Conservation (phyloP, 2,113 vertebrate genomes). For the Scomber colias region DNA sequence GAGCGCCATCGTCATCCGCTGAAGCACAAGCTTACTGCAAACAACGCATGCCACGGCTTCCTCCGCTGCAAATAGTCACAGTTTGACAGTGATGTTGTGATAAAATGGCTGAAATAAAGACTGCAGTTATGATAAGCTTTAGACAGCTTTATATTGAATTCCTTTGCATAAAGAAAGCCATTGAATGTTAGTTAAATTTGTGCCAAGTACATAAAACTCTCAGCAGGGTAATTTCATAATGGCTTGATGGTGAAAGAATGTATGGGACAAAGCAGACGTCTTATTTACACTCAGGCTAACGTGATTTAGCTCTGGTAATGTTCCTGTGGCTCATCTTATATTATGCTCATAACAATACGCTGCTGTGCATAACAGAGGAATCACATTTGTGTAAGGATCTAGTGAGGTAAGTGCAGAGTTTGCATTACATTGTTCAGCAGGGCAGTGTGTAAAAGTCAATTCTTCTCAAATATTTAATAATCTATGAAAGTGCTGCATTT, state of each 20-base stretch:
- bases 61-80: background rate
- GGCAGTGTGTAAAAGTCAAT: background rate
- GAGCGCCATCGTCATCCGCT: background rate
- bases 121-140: background rate
- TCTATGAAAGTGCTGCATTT: background rate
- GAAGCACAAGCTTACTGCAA: background rate
- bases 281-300: background rate
- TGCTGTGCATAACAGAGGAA: background rate
- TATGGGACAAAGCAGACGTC: too few relatives aligned
- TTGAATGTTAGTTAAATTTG: background rate
- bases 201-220: too few relatives aligned
- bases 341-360: background rate
- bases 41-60: background rate
- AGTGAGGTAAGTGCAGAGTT: background rate
- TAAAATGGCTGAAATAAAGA: background rate
- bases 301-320: background rate
- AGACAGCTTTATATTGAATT: conserved; percentile 1
- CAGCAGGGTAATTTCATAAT: too few relatives aligned
- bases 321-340: background rate
- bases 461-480: conserved; percentile 17
- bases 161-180: background rate
- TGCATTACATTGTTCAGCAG: background rate
- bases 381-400: conserved; percentile 1
- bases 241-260: too few relatives aligned
- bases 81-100: background rate